Conservation (phyloP, 2,797 vertebrate genomes). For the Muscicapa striata region DNA sequence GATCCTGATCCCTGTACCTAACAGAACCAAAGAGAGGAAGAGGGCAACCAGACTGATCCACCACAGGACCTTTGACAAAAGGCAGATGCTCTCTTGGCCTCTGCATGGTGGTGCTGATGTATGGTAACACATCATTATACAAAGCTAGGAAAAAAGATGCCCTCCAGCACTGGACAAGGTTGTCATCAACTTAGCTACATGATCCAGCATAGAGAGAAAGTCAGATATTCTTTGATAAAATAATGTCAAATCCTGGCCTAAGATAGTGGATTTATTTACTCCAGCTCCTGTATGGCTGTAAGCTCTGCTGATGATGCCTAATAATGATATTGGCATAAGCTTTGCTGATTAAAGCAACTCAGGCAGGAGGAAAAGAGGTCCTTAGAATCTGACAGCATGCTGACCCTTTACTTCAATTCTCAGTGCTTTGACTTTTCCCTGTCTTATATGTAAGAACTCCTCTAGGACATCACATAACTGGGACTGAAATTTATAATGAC, state of each 20-base stretch:
- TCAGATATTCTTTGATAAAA: not conserved
- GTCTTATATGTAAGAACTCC: not conserved
- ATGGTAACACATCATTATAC: not conserved
- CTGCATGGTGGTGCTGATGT: not conserved
- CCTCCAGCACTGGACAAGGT: not conserved
- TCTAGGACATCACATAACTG: not conserved
- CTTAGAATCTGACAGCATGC: not conserved
- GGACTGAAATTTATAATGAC: not conserved
- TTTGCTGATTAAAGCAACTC: not conserved
- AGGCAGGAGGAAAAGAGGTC: not conserved
- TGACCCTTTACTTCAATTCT: not conserved
- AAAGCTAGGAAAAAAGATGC: not conserved
- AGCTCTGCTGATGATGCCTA: not conserved
- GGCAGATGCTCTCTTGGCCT: not conserved
- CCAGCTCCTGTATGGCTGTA: not conserved
- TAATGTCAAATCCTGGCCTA: not conserved
- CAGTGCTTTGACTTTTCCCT: not conserved
- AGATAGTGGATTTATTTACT: not conserved
- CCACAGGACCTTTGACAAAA: not conserved
- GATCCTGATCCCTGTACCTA: not conserved
- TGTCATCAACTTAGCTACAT: not conserved
- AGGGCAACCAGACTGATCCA: accelerated
- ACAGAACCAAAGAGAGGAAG: not conserved
- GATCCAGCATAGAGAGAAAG: not conserved
- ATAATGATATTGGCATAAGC: not conserved